Percentiles rank a stretch among this genome's conserved stretches.
phyloP scores from a whole-genome alignment of 1,140 invertebrate genomes.

The Cryptotermes secundus region DNA sequence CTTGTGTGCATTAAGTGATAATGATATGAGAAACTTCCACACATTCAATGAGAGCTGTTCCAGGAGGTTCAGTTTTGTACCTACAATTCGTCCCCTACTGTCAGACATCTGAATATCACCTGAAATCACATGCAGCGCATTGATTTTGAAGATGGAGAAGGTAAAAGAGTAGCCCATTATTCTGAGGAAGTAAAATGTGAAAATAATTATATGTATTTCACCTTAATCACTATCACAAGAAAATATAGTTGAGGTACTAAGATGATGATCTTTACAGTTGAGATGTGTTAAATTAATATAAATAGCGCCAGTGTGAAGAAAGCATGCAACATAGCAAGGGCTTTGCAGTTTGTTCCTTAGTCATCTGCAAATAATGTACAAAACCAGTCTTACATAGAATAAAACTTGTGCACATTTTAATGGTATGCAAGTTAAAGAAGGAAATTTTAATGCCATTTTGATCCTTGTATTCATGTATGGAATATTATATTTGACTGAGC shows the following conservation, averaged over 20 bases:
- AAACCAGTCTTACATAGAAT: too few relatives aligned
- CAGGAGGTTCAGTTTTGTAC: background rate
- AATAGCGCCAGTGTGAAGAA: background rate
- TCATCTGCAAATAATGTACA: too few relatives aligned
- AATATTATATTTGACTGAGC: too few relatives aligned
- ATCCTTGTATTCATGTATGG: too few relatives aligned
- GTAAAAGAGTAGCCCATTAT: background rate
- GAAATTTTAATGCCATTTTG: too few relatives aligned
- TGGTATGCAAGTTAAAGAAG: too few relatives aligned
- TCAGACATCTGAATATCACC: background rate
- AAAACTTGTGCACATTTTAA: too few relatives aligned
- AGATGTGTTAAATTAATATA: background rate
- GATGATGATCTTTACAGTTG: background rate
- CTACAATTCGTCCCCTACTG: background rate
- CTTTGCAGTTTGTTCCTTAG: too few relatives aligned
- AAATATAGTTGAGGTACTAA: background rate
- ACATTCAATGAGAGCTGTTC: background rate
- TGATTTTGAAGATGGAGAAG: conserved; percentile 11
- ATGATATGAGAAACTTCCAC: background rate
- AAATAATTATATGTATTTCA: background rate
- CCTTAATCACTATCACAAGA: background rate
- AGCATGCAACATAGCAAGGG: background rate
- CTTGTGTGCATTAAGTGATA: conserved; percentile 21
- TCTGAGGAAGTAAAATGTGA: background rate
- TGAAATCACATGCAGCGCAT: background rate